Percentiles rank a stretch among this genome's conserved stretches.
Conservation (phyloP, 2,113 vertebrate species). For the Epinephelus moara region DNA sequence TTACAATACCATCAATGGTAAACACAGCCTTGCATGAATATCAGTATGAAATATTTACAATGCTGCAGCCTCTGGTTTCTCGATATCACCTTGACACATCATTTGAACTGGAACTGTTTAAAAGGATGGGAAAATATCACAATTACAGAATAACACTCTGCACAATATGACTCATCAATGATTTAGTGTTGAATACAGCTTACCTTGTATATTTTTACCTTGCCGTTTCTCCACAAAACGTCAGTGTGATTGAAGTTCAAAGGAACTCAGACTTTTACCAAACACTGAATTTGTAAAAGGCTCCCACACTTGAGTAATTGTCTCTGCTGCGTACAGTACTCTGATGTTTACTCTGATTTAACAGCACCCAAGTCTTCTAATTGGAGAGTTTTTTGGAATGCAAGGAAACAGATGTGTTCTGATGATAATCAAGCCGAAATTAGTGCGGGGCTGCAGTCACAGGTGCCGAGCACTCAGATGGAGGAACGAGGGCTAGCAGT, state of each 20-base stretch:
- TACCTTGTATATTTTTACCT: background rate
- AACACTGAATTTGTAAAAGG: background rate
- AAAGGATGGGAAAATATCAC: background rate
- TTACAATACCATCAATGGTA: constrained; percentile 30
- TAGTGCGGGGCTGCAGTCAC: constrained; percentile 56
- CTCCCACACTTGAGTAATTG: constrained; percentile 33
- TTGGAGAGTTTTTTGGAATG: constrained; percentile 49
- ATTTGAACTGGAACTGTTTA: background rate
- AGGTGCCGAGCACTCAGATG: constrained; percentile 65
- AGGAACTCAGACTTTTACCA: background rate
- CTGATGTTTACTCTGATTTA: constrained; percentile 38
- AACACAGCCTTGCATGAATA: constrained; percentile 23
- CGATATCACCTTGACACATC: background rate
- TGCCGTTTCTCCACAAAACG: background rate
- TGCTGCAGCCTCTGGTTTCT: background rate
- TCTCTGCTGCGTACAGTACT: constrained; percentile 22
- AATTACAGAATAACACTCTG: background rate
- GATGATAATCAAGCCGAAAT: constrained; percentile 76
- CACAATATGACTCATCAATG: background rate
- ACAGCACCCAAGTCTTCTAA: constrained; percentile 57
- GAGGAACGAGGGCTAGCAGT: constrained; percentile 40
- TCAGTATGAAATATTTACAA: constrained; percentile 28
- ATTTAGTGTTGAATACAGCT: background rate
- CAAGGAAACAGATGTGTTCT: constrained; percentile 67
- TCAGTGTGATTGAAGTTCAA: background rate